Percentiles rank a stretch among this genome's conserved stretches.
Conservation (phyloP, 2,113 vertebrate genomes). For the Podocnemis expansa region DNA sequence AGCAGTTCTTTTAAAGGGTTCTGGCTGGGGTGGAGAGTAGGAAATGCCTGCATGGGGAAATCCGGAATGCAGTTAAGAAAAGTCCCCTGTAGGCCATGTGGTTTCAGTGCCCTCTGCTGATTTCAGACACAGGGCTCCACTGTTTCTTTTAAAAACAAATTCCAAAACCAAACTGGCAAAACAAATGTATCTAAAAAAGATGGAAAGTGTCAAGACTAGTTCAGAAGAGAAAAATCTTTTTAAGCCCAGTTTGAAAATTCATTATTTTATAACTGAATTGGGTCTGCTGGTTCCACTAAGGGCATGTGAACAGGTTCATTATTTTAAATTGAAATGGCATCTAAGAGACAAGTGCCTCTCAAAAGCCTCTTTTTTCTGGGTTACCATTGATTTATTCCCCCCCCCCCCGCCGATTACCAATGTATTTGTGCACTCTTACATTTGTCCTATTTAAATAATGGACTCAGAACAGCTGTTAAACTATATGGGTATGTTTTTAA, state of each 20-base stretch:
- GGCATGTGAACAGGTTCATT: not conserved
- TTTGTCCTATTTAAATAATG: not conserved
- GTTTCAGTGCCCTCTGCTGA: conserved; percentile 58
- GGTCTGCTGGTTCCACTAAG: not conserved
- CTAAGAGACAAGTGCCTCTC: not conserved
- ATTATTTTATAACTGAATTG: not conserved
- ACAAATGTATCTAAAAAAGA: not conserved
- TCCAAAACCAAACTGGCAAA: not conserved
- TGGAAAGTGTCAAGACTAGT: rapidly evolving
- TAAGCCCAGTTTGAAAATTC: not conserved
- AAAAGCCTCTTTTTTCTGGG: not conserved
- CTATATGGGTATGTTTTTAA: not conserved
- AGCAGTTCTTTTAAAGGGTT: conserved; percentile 10
- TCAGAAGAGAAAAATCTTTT: rapidly evolving
- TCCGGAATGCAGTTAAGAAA: not conserved
- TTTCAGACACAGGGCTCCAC: rapidly evolving
- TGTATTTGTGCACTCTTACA: not conserved
- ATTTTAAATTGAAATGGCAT: not conserved
- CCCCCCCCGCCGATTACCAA: not conserved
- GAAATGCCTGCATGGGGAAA: conserved; percentile 48
- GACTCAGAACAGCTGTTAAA: not conserved
- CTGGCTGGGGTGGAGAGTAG: not conserved
- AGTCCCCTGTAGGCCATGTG: rapidly evolving
- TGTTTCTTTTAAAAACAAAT: not conserved
- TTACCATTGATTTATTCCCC: not conserved